These are phyloP conservation scores for Clostera curtula DNA, from an alignment of 2,888 invertebrate genomes.

Conservation along the genomic window DNA sequence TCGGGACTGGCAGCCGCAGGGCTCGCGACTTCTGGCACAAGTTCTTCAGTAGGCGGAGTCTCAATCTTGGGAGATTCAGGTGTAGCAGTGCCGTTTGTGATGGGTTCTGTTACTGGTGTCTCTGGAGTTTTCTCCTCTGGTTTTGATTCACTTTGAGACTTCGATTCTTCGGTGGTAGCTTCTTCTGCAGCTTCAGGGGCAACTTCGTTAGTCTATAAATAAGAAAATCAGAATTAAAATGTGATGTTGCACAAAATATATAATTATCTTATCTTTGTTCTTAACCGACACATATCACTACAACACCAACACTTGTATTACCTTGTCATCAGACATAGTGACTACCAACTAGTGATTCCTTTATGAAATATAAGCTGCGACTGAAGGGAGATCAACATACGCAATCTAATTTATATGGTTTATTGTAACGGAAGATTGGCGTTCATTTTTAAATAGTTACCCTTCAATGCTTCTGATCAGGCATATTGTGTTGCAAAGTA, in stretches of 20 bases:
- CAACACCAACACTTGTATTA: constrained; percentile 17
- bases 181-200: constrained; percentile 43
- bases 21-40: constrained; percentile 19
- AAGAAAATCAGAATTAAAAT: constrained; percentile 10
- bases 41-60: constrained; percentile 17
- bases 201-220: constrained; percentile 56
- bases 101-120: constrained; percentile 66
- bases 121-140: constrained; percentile 64
- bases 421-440: constrained; percentile 52
- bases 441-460: constrained; percentile 50
- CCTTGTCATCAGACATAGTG: constrained; percentile 54
- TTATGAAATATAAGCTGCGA: constrained; percentile 31
- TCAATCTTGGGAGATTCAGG: constrained; percentile 55
- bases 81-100: constrained; percentile 62
- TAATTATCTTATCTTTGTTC: no score
- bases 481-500: constrained; percentile 46
- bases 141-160: constrained; percentile 41
- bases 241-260: no score
- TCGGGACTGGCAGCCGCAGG: constrained; percentile 27
- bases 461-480: constrained; percentile 55
- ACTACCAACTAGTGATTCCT: constrained; percentile 21
- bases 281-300: no score
- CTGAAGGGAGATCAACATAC: constrained; percentile 44
- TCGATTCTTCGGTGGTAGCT: constrained; percentile 45
- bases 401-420: constrained; percentile 50